phyloP scores from a whole-genome alignment of 2,113 vertebrate genomes.

The Rostratula benghalensis region DNA sequence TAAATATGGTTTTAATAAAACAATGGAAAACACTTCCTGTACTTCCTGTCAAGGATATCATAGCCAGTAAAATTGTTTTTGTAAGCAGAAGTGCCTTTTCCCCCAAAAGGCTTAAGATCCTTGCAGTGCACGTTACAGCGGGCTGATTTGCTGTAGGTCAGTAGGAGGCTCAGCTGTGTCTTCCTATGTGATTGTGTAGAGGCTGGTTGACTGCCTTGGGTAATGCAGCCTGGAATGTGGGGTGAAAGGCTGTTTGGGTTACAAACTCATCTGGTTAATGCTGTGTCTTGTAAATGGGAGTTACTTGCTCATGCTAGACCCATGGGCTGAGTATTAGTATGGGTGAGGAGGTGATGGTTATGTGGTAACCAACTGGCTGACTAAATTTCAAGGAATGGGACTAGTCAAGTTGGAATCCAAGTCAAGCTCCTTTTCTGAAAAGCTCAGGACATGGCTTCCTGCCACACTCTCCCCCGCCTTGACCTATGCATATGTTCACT shows the following conservation, averaged over 20 bases:
- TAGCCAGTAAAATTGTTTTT: background rate
- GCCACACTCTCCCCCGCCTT: background rate
- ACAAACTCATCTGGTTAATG: background rate
- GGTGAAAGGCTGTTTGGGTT: background rate
- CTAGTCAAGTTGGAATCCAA: background rate
- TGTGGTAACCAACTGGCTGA: background rate
- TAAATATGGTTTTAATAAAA: background rate
- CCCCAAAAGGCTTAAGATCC: background rate
- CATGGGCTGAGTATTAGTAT: accelerated
- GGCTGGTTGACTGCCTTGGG: background rate
- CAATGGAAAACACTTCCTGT: background rate
- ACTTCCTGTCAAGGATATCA: background rate
- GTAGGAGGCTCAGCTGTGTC: background rate
- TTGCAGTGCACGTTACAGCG: accelerated
- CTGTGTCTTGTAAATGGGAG: background rate
- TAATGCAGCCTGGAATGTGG: accelerated
- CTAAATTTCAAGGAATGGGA: background rate
- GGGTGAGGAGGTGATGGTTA: background rate
- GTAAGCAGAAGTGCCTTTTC: background rate
- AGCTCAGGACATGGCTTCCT: background rate
- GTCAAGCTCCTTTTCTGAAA: background rate
- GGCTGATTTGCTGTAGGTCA: background rate
- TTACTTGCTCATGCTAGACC: background rate
- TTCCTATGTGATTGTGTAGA: accelerated
- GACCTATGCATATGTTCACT: background rate